Evolutionary conservation across 1,140 invertebrate species (phyloP).

Genomic region (Aphaenogaster rudis): DNA sequence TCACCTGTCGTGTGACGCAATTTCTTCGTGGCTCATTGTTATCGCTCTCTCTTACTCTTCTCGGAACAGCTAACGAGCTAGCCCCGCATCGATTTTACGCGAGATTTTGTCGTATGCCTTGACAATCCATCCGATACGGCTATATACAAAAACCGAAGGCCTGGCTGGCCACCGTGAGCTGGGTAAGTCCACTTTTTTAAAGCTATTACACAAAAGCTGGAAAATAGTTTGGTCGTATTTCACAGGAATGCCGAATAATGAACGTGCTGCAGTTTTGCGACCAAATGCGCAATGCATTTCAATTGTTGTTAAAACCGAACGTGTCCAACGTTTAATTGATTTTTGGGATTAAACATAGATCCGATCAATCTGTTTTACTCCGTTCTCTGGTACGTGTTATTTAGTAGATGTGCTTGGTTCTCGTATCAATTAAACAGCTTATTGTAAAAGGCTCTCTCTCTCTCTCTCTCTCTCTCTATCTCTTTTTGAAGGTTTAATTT

Average conservation of each 20-base stretch:
- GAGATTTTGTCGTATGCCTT: constrained; percentile 42
- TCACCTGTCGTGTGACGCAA: constrained; percentile 56
- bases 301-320: constrained; percentile 37
- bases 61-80: constrained; percentile 43
- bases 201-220: constrained; percentile 6
- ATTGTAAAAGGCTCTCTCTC: neutral
- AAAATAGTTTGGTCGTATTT: constrained; percentile 44
- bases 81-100: constrained; percentile 47
- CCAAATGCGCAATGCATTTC: constrained; percentile 45
- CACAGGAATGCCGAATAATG: constrained; percentile 38
- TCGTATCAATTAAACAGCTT: constrained; percentile 19
- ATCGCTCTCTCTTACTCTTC: constrained; percentile 22
- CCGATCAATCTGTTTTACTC: constrained; percentile 38
- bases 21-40: constrained; percentile 59
- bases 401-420: neutral
- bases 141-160: constrained; percentile 34
- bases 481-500: neutral
- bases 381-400: neutral
- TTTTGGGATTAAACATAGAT: constrained; percentile 21
- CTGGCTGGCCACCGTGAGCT: neutral
- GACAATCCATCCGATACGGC: constrained; percentile 8
- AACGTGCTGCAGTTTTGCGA: constrained; percentile 5
- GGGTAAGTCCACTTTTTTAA: constrained; percentile 35
- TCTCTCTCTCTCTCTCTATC: neutral
- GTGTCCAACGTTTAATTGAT: constrained; percentile 23